Conservation (phyloP, 2,113 vertebrate species). For the Phainopepla nitens region DNA sequence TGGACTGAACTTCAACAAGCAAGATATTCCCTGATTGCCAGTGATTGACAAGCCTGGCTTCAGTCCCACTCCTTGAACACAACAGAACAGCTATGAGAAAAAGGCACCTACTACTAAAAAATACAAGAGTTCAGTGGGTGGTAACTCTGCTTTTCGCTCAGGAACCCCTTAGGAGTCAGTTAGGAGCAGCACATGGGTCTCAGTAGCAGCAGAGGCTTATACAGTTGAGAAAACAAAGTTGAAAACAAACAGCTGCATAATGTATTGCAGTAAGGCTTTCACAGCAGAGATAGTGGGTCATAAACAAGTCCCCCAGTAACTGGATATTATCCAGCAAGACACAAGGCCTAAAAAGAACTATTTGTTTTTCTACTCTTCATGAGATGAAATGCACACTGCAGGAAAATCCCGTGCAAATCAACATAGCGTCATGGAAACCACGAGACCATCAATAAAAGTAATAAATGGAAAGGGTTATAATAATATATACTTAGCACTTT, state of each 20-base stretch:
- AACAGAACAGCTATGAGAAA: background rate
- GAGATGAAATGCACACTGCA: constrained; percentile 57
- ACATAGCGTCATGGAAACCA: constrained; percentile 57
- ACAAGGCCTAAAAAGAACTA: constrained; percentile 50
- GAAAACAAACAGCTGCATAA: constrained; percentile 61
- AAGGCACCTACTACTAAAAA: background rate
- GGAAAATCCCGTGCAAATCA: constrained; percentile 57
- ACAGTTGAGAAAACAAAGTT: constrained; percentile 60
- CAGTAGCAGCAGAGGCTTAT: constrained; percentile 42
- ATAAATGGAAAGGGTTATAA: constrained; percentile 63
- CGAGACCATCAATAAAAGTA: constrained; percentile 52
- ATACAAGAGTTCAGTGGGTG: background rate
- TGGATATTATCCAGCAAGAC: constrained; percentile 47
- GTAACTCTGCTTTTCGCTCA: background rate
- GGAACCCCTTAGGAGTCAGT: background rate
- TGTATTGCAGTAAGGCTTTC: constrained; percentile 45
- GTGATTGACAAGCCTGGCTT: constrained; percentile 3
- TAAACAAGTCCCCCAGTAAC: constrained; percentile 63
- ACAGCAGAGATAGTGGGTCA: constrained; percentile 49
- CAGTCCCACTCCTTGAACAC: background rate
- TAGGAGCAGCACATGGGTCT: background rate
- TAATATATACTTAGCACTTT: constrained; percentile 64
- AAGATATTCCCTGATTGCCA: background rate
- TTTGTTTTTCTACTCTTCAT: constrained; percentile 47
- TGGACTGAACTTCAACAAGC: constrained; percentile 16